Evolutionary conservation across 2,888 invertebrate species (phyloP), one percentile per base, ranked within the genome.

Genomic region (Ophioninae sp.): DNA sequence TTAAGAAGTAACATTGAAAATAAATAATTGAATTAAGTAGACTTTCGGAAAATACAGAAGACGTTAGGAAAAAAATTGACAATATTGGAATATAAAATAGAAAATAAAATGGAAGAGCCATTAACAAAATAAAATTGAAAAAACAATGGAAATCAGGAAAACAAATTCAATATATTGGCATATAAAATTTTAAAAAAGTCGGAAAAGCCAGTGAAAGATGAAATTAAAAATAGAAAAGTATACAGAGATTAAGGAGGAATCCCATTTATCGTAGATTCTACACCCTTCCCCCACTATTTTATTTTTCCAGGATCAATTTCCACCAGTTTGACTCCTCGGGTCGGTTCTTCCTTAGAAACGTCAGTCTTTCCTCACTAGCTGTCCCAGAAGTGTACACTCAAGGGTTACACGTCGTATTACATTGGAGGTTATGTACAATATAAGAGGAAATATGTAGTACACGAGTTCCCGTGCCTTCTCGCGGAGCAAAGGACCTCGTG

Each of bases 391-490:
- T 23, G 21, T 56, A 13, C 23, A 30, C 77, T 41, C 65, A 68
- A 72, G 50, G n/a, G 62, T 74, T 44, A 76, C 44, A 74, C 62
- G 68, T 77, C 56, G 65, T 62, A 73, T 73, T 77, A 81, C 82
- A 82, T 72, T 73, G 65, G 41, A 74, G 13, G 13, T 20, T 68
- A 69, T 44, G 62, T 23, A 56, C 21, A 59, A 64, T 64, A 57
- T 59, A 23, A 6, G n/a, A 64, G 57, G 30, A 68, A 81, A 81
- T 81, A 75, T 84, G 83, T 79, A 70, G 74, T 78, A 75, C 80
- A 83, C 77, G 80, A 78, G 69, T 78, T 39, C 56, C 39, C 68
- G 20, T 77, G 73, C 82, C 75, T 83, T 73, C 79, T 76, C 67
- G 67, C 76, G 75, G 57, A 72, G 72, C 79, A 30, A 69, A 80